Percentiles rank a stretch among this genome's conserved stretches.
These are phyloP conservation scores for Smittia sp. DNA, from an alignment of 2,888 invertebrate species.

Conservation along the genomic window DNA sequence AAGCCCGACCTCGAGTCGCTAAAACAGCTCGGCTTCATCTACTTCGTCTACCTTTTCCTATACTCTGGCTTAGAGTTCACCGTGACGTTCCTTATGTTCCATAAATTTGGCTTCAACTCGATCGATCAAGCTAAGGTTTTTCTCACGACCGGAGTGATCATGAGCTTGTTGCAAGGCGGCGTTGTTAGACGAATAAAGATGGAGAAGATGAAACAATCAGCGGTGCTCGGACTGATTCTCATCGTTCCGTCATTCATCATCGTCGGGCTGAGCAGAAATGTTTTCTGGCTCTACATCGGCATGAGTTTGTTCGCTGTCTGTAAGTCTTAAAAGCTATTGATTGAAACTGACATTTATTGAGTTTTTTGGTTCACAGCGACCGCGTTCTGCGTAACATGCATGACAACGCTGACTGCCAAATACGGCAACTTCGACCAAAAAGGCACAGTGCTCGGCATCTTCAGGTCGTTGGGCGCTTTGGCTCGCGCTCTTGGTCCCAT, in stretches of 20 bases:
- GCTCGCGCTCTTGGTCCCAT: conserved; percentile 91
- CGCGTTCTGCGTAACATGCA: conserved; percentile 91
- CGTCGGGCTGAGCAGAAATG: conserved; percentile 69
- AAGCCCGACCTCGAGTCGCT: conserved; percentile 63
- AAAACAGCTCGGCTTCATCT: conserved; percentile 68
- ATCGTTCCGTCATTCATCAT: conserved; percentile 84
- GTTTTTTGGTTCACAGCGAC: conserved; percentile 60
- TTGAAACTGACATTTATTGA: conserved; percentile 17
- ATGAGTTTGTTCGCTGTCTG: conserved; percentile 86
- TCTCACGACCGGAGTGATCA: conserved; percentile 81
- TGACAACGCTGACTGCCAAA: conserved; percentile 88
- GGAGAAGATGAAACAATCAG: conserved; percentile 67
- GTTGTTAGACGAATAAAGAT: conserved; percentile 78
- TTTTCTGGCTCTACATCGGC: conserved; percentile 70
- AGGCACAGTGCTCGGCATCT: conserved; percentile 89
- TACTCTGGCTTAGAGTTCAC: conserved; percentile 98
- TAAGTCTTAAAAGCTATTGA: conserved; percentile 56
- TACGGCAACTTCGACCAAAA: conserved; percentile 79
- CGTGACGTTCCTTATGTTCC: conserved; percentile 92
- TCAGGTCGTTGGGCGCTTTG: conserved; percentile 90
- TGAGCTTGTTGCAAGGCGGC: conserved; percentile 88
- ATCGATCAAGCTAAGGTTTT: conserved; percentile 99
- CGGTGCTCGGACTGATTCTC: conserved; percentile 72
- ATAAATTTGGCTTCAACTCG: conserved; percentile 83
- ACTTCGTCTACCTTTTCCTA: conserved; percentile 88